Evolutionary conservation across 2,113 vertebrate species (phyloP), one percentile per base, ranked within the genome.

Genomic region (Cavia aperea): DNA sequence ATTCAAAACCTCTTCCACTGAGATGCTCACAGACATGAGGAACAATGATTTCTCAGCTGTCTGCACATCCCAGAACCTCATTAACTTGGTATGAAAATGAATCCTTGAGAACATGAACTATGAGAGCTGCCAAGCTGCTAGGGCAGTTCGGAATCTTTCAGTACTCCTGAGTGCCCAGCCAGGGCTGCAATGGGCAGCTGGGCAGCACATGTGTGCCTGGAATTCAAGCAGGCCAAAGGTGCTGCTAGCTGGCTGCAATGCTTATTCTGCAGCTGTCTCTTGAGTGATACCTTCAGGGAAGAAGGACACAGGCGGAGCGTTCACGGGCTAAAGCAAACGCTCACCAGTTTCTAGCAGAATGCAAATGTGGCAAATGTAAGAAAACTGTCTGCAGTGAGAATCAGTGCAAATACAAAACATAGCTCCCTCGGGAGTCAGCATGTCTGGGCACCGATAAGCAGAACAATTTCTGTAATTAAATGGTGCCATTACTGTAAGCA

Each of bases 381-480:
- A 33, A 79, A 66, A 23, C 16, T 11, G 1, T 63, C 26, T 24
- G 9, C 2, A 62, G 8, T 43, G 62, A 82, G n/a, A 79, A 31
- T 2, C 19, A 63, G 72, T 4, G 60, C 29, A 90, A 29, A 77
- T 19, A 36, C 3, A 81, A 39, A 60, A 49, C 31, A 13, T 9
- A 5, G 23, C 60, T 4, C 54, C 15, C 10, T 21, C 0, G 5
- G 81, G 33, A 14, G 36, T 31, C 13, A 11, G 63, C 56, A 19
- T 62, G 85, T 87, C 86, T 89, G 56, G 63, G 72, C 77, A 26
- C 26, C 49, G 77, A 91, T 24, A 31, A 56, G 68, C 78, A 83
- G 73, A 78, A 79, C 8, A 16, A 56, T 88, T 85, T 81, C 83
- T 90, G 4, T 79, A 62, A 86, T 73, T 77, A 89, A 75, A 29